Evolutionary conservation across 2,888 invertebrate species (phyloP).

Genomic region (Chymomyza procnemis): DNA sequence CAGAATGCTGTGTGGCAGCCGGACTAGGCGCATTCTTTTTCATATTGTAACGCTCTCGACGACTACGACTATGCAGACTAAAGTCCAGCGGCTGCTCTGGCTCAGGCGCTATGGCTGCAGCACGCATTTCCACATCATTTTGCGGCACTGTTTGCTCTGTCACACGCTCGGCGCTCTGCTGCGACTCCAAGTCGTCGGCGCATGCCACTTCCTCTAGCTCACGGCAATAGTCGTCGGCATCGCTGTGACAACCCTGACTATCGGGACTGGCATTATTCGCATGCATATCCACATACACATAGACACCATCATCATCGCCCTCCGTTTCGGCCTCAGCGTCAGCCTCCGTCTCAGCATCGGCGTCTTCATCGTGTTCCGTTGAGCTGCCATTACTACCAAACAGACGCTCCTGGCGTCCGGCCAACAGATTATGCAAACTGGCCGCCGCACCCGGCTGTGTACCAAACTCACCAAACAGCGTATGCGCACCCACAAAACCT

Average conservation of each 20-base stretch:
- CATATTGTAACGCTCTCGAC: not conserved
- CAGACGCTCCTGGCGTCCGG: slow-evolving; percentile 49
- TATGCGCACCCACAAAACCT: slow-evolving; percentile 36
- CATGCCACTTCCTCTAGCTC: slow-evolving; percentile 54
- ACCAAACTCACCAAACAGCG: slow-evolving; percentile 60
- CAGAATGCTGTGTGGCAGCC: slow-evolving; percentile 43
- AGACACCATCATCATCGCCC: slow-evolving; percentile 66
- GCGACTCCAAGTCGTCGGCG: slow-evolving; percentile 56
- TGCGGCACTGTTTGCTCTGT: slow-evolving; percentile 36
- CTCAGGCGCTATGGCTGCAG: slow-evolving; percentile 25
- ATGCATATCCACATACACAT: slow-evolving; percentile 64
- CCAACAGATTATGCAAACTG: slow-evolving; percentile 53
- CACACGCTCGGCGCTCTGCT: slow-evolving; percentile 46
- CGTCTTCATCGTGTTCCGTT: slow-evolving; percentile 49
- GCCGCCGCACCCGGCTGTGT: slow-evolving; percentile 24
- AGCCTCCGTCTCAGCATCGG: slow-evolving; percentile 34
- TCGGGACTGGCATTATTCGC: slow-evolving; percentile 66
- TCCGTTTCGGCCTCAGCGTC: slow-evolving; percentile 49
- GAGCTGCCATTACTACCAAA: slow-evolving; percentile 25
- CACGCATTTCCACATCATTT: slow-evolving; percentile 42
- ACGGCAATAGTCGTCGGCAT: slow-evolving; percentile 64
- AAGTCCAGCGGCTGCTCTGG: slow-evolving; percentile 77
- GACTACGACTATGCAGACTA: slow-evolving; percentile 71
- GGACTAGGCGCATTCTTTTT: slow-evolving; percentile 35
- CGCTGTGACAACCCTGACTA: slow-evolving; percentile 72